These are phyloP conservation scores for Julus scandinavius DNA, from an alignment of 2,888 invertebrate genomes.

Conservation along the genomic window DNA sequence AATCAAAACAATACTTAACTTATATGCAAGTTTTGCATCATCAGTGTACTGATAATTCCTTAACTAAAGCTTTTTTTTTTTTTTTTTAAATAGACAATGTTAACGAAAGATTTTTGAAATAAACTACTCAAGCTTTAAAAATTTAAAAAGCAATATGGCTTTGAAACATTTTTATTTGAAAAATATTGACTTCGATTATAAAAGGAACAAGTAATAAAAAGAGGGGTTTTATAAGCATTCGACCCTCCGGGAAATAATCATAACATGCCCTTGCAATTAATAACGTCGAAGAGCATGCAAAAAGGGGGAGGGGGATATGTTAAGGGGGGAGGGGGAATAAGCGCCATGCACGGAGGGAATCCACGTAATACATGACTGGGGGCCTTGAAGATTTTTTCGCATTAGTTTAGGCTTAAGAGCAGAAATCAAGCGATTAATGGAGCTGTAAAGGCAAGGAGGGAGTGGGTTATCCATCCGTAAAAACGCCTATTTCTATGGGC, in stretches of 20 bases:
- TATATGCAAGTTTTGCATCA: too few relatives aligned
- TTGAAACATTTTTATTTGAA: constrained; percentile 46
- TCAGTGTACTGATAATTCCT: too few relatives aligned
- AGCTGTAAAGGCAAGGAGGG: constrained; percentile 47
- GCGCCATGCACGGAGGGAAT: neutral
- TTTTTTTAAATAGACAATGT: too few relatives aligned
- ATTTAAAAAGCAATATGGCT: neutral
- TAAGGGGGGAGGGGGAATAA: neutral
- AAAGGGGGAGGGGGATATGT: constrained; percentile 9
- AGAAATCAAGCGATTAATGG: constrained; percentile 49
- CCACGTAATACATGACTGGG: constrained; percentile 26
- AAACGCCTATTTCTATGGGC: constrained; percentile 44
- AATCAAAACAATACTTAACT: too few relatives aligned
- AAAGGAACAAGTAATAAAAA: constrained; percentile 21
- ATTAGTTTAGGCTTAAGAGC: constrained; percentile 50
- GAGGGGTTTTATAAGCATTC: neutral
- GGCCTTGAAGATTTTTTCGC: constrained; percentile 38
- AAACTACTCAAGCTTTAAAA: neutral
- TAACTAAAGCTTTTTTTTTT: too few relatives aligned
- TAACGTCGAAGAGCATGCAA: neutral
- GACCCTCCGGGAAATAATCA: constrained; percentile 33
- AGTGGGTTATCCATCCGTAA: constrained; percentile 52
- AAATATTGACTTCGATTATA: constrained; percentile 23
- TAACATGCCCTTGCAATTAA: constrained; percentile 50
- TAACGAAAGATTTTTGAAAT: too few relatives aligned